phyloP scores from a whole-genome alignment of 1,140 invertebrate species.

The Rhopalosiphum maidis region DNA sequence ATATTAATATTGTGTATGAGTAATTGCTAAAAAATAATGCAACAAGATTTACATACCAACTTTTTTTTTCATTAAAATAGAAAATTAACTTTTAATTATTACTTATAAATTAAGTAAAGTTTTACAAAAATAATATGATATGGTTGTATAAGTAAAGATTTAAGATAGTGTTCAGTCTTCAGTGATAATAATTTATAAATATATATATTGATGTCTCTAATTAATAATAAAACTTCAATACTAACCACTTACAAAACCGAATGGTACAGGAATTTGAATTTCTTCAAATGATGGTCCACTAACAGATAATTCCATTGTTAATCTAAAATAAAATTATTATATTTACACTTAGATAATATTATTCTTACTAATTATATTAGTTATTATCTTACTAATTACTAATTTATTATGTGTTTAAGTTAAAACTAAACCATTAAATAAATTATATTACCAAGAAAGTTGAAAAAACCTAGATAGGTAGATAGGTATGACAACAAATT shows the following conservation, averaged over 20 bases:
- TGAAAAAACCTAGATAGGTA: not conserved
- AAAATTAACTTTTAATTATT: not conserved
- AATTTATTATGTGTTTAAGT: too few relatives aligned
- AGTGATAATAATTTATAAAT: not conserved
- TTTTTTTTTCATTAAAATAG: not conserved
- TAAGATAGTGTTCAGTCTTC: not conserved
- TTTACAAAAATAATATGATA: not conserved
- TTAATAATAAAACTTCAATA: not conserved
- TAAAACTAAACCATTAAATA: not conserved
- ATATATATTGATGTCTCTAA: not conserved
- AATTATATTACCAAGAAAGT: not conserved
- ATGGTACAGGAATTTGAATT: constrained; percentile 46
- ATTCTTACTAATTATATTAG: too few relatives aligned
- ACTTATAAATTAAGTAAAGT: not conserved
- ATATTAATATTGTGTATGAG: not conserved
- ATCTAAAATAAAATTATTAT: constrained; percentile 11
- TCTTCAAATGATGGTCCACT: constrained; percentile 35
- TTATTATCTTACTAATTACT: not conserved
- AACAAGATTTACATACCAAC: not conserved
- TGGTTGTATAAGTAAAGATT: not conserved
- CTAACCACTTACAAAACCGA: constrained; percentile 45
- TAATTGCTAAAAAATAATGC: not conserved
- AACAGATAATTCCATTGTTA: constrained; percentile 8
- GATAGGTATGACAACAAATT: not conserved
- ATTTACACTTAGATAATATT: not conserved